Conservation (phyloP, 1,140 invertebrate genomes). For the Euschistus heros region DNA sequence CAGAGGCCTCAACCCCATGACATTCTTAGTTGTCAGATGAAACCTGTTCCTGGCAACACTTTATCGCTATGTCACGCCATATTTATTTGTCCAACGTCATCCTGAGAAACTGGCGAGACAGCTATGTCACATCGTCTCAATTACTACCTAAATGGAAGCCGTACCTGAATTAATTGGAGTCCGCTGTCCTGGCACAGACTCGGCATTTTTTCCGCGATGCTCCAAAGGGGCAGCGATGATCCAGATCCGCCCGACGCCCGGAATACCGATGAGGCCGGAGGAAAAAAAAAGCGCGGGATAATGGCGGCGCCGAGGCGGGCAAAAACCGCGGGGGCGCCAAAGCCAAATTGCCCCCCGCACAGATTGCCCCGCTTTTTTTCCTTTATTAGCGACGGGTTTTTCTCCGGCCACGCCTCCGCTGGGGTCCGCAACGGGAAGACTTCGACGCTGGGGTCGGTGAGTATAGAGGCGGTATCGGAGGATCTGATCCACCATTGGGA, state of each 20-base stretch:
- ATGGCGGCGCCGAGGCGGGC: neutral
- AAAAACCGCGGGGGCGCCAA: neutral
- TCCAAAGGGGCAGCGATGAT: neutral
- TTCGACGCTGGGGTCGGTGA: neutral
- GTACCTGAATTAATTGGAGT: too few species aligned
- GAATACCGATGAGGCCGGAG: neutral
- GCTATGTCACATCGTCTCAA: too few species aligned
- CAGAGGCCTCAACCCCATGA: too few species aligned
- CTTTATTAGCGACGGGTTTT: neutral
- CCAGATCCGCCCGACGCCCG: neutral
- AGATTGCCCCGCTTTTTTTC: conserved; percentile 3
- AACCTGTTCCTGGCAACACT: too few species aligned
- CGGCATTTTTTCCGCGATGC: neutral
- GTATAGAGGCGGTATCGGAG: too few species aligned
- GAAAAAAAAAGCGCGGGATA: neutral
- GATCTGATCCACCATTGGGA: too few species aligned
- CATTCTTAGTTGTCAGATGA: too few species aligned
- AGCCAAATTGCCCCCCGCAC: conserved; percentile 4
- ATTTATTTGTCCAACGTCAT: too few species aligned
- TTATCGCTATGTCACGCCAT: too few species aligned
- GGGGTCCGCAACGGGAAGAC: neutral
- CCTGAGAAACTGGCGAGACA: too few species aligned
- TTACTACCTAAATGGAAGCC: too few species aligned
- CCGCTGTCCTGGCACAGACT: too few species aligned
- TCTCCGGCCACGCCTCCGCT: conserved; percentile 1